Evolutionary conservation across 1,140 invertebrate genomes (phyloP), one percentile per base, ranked within the genome.

Genomic region (Drosophila nikananu): DNA sequence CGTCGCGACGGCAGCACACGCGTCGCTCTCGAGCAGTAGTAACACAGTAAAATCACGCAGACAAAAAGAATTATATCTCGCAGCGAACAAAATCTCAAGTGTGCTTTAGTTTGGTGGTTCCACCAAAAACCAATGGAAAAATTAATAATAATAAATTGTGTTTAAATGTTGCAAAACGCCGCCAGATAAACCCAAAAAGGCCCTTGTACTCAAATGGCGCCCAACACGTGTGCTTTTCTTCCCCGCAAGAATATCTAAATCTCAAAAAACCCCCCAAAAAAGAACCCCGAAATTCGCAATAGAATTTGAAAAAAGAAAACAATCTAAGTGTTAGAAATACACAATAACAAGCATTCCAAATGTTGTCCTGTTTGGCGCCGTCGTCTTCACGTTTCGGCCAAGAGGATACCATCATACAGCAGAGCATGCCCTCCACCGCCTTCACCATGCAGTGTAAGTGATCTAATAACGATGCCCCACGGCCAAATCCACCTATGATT

Each of bases 371-470:
- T 86, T 77, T 93, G 91, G 77, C 91, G 83, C 92, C 87, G 81
- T 89, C 91, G 86, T 91, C 91, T 81, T 80, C 92, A 86, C 92
- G 92, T 92, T 93, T 93, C 84, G 92, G 92, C 86, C 92, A 92
- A 93, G 91, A 93, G 91, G 92, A 93, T 91, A 91, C 87, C 79
- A 93, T 92, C 66, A 90, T 86, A 82, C 83, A 90, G 81, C 91
- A 92, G 89, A 92, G 90, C 71, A 93, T 93, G 92, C 92, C 92
- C 81, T 93, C 92, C 77, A 86, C 92, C 83, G 90, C 91, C 73
- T 93, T 93, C 77, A 86, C 92, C 71, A 89, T 93, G 90, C 92
- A 93, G 83, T 93, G 92, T 93, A 93, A 92, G 92, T 93, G 68
- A 42, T 55, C 58, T 21, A 21, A 32, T 23, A 37, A 37, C 17